Evolutionary conservation across 1,140 invertebrate genomes (phyloP), one percentile per base, ranked within the genome.

Genomic region (Drosophila rhopaloa): DNA sequence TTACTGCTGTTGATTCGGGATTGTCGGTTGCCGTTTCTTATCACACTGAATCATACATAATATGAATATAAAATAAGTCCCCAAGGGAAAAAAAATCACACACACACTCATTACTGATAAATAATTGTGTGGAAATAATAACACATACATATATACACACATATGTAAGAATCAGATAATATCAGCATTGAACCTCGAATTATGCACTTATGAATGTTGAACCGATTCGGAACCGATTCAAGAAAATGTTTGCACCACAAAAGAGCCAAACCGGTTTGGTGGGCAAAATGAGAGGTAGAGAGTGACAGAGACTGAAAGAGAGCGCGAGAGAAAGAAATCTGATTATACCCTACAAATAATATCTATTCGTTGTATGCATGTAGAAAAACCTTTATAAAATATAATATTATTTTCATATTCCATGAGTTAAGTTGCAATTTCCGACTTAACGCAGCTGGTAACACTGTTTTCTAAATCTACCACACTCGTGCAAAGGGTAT

Each of bases 151-250:
- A 24, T 4, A 4, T 4, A 24, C 24, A 24, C 3, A 24, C 2
- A 40, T 5, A 46, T 3, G 14, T 27, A 37, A 8, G 3, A 54
- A 19, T 53, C 14, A 0, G 19, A 32, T 24, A 47, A 32, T 32
- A 47, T 55, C 47, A n/a, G 10, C 16, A 54, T 41, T 61, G 29
- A 51, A 54, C 19, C 14, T 38, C 19, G 24, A 29, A 4, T 19
- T 35, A 6, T 50, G 57, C 44, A 27, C 13, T 24, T 53, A 16
- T 53, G 40, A 29, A 37, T 29, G 14, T 8, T 14, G 24, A 51
- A 51, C 70, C 73, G 73, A 37, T 76, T 65, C 35, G 14, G 24
- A 73, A 13, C 70, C 70, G 68, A 41, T 75, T 74, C 38, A 29
- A 67, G 32, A 62, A 62, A 50, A 50, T 60, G 35, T 47, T 46